A percentile compares a stretch with the other conserved stretches of the same genome.
Evolutionary conservation across 2,888 invertebrate species (phyloP).

Genomic region (Diarsia mendica): DNA sequence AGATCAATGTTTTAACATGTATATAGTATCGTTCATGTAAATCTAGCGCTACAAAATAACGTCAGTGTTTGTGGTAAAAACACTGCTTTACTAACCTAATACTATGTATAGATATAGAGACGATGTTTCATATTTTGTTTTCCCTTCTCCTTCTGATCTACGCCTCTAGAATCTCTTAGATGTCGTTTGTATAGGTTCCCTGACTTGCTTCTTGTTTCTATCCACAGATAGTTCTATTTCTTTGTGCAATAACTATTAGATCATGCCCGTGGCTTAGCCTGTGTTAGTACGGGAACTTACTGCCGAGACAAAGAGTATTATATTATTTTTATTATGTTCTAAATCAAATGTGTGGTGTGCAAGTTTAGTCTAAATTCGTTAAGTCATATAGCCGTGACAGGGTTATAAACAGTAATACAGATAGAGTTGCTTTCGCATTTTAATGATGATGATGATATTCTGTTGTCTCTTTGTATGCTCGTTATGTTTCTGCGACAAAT

Average conservation of each 20-base stretch:
- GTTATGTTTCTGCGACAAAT: too few relatives aligned
- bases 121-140: not conserved
- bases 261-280: not conserved
- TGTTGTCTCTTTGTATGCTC: too few relatives aligned
- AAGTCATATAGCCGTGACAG: not conserved
- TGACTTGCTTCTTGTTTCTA: not conserved
- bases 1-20: conserved; percentile 28
- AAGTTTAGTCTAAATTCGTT: not conserved
- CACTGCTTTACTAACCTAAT: not conserved
- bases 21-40: conserved; percentile 17
- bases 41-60: conserved; percentile 10
- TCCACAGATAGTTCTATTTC: not conserved
- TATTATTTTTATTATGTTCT: not conserved
- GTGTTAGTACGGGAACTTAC: not conserved
- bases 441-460: not conserved
- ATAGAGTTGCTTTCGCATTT: not conserved
- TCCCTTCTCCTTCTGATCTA: too few relatives aligned
- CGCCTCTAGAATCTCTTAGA: not conserved
- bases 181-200: not conserved
- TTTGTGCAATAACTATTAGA: not conserved
- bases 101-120: too few relatives aligned
- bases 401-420: not conserved
- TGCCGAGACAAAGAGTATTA: not conserved
- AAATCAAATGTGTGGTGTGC: not conserved
- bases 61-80: not conserved